Conservation (phyloP, 2,113 vertebrate species). For the Craseonycteris thonglongyai region DNA sequence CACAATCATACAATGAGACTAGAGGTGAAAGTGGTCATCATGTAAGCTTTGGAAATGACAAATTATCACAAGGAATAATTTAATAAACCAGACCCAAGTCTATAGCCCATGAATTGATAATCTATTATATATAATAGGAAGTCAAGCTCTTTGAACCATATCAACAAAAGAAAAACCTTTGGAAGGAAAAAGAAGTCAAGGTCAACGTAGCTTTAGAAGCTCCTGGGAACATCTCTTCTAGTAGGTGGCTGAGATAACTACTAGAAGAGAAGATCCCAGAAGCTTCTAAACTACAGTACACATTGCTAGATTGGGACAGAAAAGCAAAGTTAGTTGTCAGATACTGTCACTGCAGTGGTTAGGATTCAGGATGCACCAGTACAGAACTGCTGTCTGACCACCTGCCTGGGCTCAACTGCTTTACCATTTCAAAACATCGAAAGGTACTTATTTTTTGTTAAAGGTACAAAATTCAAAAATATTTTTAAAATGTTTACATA, state of each 20-base stretch:
- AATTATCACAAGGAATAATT: neutral
- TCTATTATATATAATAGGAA: neutral
- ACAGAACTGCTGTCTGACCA: neutral
- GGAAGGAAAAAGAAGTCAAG: neutral
- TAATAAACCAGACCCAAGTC: neutral
- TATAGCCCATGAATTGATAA: neutral
- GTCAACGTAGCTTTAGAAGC: too few relatives aligned
- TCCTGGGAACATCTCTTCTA: too few relatives aligned
- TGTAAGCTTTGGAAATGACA: neutral
- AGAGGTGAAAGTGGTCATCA: neutral
- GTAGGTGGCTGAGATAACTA: neutral
- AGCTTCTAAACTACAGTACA: neutral
- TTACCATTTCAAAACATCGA: neutral
- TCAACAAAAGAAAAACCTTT: neutral
- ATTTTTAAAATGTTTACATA: neutral
- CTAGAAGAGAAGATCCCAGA: neutral
- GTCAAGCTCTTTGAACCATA: neutral
- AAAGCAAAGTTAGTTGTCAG: neutral
- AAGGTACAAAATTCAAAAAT: slow-evolving; percentile 20
- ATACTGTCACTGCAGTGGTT: neutral
- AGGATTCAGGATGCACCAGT: neutral
- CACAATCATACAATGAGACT: neutral
- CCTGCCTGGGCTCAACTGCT: neutral
- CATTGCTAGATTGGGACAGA: neutral
- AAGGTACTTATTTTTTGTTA: neutral